Evolutionary conservation across 1,140 invertebrate species (phyloP).

Genomic region (Listronotus oregonensis): DNA sequence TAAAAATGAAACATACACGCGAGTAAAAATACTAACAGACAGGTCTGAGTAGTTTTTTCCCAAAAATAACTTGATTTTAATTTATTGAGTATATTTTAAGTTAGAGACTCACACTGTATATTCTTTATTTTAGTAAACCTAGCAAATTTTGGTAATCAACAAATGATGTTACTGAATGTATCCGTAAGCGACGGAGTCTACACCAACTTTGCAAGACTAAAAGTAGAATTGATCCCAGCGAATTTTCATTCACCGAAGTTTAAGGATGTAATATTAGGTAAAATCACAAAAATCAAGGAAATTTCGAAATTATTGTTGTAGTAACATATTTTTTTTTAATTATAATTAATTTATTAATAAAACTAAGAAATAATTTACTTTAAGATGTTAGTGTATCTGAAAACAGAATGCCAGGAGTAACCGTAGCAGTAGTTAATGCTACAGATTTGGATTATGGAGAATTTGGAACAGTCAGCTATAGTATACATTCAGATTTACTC

Average conservation of each 20-base stretch:
- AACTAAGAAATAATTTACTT: background rate
- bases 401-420: constrained; percentile 76
- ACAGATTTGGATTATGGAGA: constrained; percentile 80
- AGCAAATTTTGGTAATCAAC: constrained; percentile 67
- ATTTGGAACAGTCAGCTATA: constrained; percentile 80
- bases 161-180: constrained; percentile 76
- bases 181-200: constrained; percentile 92
- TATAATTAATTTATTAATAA: too few relatives aligned
- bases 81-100: too few relatives aligned
- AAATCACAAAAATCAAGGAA: background rate
- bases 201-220: constrained; percentile 79
- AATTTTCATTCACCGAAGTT: constrained; percentile 83
- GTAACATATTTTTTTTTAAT: too few relatives aligned
- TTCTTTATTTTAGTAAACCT: constrained; percentile 58
- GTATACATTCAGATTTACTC: constrained; percentile 78
- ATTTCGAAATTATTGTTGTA: too few relatives aligned
- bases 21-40: too few relatives aligned
- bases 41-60: too few relatives aligned
- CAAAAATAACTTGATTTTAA: too few relatives aligned
- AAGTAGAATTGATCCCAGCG: constrained; percentile 78
- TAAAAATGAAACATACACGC: too few relatives aligned
- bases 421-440: constrained; percentile 76
- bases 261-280: constrained; percentile 62
- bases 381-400: constrained; percentile 72
- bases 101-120: too few relatives aligned